Conservation (phyloP, 1,140 invertebrate genomes). For the Phenacoccus solenopsis region DNA sequence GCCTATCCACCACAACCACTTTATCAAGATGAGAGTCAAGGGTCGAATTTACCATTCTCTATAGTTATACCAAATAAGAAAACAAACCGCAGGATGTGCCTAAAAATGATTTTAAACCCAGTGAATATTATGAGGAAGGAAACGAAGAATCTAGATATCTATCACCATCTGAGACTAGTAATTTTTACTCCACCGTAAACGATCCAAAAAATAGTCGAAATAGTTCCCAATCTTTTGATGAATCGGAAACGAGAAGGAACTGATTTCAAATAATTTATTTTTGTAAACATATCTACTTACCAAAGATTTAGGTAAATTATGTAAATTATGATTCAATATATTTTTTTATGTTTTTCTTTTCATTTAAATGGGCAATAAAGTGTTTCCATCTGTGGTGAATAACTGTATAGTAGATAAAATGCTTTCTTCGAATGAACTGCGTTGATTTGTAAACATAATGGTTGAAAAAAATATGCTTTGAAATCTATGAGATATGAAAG, state of each 20-base stretch:
- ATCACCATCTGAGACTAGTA: neutral
- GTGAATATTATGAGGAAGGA: neutral
- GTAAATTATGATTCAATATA: too few species aligned
- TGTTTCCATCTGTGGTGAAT: too few species aligned
- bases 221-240: neutral
- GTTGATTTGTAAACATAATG: too few species aligned
- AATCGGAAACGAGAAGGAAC: neutral
- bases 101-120: neutral
- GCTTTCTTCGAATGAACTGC: too few species aligned
- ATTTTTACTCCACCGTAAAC: neutral
- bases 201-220: neutral
- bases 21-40: neutral
- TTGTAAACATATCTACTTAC: too few species aligned
- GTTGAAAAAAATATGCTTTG: too few species aligned
- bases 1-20: neutral
- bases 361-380: too few species aligned
- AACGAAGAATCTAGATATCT: neutral
- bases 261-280: too few species aligned
- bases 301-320: too few species aligned
- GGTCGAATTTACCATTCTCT: neutral
- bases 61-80: neutral
- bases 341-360: too few species aligned
- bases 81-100: neutral
- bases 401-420: too few species aligned
- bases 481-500: too few species aligned